Conservation (phyloP, 2,113 vertebrate species). For the Ictidomys tridecemlineatus region DNA sequence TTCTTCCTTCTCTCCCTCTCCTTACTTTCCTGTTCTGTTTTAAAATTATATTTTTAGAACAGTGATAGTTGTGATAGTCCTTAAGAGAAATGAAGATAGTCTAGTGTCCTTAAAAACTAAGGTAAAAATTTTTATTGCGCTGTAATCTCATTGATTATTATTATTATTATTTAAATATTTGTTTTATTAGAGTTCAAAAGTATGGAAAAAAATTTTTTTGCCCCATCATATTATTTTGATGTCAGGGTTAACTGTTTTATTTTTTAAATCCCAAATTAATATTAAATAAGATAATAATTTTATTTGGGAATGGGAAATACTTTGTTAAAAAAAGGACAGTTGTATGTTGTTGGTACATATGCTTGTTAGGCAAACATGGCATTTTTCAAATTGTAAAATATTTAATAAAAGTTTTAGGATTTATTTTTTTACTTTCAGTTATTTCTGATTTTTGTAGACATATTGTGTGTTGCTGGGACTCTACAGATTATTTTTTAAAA, state of each 20-base stretch:
- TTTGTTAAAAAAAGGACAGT: background rate
- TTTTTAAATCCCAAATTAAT: constrained; percentile 12
- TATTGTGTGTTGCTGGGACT: no score
- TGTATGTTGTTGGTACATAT: background rate
- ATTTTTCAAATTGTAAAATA: constrained; percentile 29
- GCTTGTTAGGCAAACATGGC: background rate
- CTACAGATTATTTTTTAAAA: no score
- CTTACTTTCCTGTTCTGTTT: background rate
- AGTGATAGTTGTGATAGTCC: background rate
- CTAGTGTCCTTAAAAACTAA: background rate
- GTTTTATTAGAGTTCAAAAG: background rate
- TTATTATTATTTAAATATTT: no score
- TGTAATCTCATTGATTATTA: constrained; percentile 8
- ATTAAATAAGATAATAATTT: background rate
- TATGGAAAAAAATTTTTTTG: constrained; percentile 7
- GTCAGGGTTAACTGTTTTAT: background rate
- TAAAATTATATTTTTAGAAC: constrained; percentile 30
- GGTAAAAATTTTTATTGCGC: background rate
- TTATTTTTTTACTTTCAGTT: background rate
- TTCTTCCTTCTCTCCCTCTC: background rate
- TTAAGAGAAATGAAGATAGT: background rate
- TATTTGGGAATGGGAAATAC: background rate
- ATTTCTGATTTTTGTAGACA: no score
- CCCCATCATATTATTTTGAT: background rate
- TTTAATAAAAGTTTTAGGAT: background rate